Percentiles rank a stretch among this genome's conserved stretches.
Evolutionary conservation across 2,888 invertebrate genomes (phyloP).

Genomic region (Mythimna albipuncta): DNA sequence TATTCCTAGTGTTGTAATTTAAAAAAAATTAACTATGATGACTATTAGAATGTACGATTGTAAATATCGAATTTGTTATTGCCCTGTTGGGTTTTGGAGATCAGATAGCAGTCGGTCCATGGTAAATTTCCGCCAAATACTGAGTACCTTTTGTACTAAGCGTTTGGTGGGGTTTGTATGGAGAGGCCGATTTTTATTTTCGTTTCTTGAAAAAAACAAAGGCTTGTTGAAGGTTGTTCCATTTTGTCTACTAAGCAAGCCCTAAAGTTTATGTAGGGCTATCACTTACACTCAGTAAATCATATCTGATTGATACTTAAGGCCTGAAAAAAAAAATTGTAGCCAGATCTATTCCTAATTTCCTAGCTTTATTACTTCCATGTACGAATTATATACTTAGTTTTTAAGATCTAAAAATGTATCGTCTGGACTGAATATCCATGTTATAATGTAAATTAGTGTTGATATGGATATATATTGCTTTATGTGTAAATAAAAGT

Average conservation of each 20-base stretch:
- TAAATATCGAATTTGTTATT: neutral
- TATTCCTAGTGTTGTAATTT: too few relatives aligned
- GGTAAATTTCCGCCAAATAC: neutral
- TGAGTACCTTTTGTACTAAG: too few relatives aligned
- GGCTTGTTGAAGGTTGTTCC: too few relatives aligned
- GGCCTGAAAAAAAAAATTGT: neutral
- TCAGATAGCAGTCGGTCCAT: neutral
- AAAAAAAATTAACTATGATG: neutral
- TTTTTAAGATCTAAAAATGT: neutral
- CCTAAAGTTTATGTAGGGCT: too few relatives aligned
- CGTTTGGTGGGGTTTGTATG: too few relatives aligned
- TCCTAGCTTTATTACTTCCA: neutral
- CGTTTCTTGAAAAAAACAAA: too few relatives aligned
- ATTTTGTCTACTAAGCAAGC: too few relatives aligned
- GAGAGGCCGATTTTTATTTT: too few relatives aligned
- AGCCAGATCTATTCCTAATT: neutral
- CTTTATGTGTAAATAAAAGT: slow-evolving; percentile 52
- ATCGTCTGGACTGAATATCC: slow-evolving; percentile 25
- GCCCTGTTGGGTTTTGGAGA: neutral
- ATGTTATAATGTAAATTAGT: slow-evolving; percentile 20
- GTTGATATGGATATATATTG: neutral
- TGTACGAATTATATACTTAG: neutral
- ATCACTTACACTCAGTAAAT: too few relatives aligned
- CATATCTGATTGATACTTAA: too few relatives aligned
- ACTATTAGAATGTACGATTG: too few relatives aligned